Percentiles rank a stretch among this genome's conserved stretches.
Evolutionary conservation across 2,888 invertebrate species (phyloP).

Genomic region (Schizotus pectinicornis): DNA sequence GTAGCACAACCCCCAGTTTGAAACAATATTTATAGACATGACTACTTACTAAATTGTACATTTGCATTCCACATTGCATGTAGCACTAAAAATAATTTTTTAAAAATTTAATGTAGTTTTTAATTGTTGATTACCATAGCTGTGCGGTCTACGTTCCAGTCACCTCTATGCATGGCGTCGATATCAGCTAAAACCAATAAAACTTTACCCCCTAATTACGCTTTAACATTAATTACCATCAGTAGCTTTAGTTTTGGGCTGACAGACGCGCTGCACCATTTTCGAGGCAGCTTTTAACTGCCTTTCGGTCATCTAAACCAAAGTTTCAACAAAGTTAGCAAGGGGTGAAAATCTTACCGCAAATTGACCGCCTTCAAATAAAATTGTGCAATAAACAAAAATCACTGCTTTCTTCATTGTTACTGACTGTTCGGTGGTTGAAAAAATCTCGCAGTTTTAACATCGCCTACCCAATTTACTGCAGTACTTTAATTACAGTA

Average conservation of each 20-base stretch:
- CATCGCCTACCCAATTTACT: no score
- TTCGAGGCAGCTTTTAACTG: slow-evolving; percentile 67
- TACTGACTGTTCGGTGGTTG: no score
- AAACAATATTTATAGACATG: slow-evolving; percentile 6
- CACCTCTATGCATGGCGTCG: slow-evolving; percentile 35
- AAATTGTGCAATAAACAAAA: no score
- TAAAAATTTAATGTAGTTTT: not conserved
- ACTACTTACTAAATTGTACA: slow-evolving; percentile 59
- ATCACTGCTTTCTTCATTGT: no score
- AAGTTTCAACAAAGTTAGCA: no score
- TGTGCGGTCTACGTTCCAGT: slow-evolving; percentile 33
- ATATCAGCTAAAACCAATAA: slow-evolving; percentile 30
- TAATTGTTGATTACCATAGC: slow-evolving; percentile 17
- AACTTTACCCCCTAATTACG: not conserved
- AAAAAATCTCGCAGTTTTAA: no score
- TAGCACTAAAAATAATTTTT: slow-evolving; percentile 55
- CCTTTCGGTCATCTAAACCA: slow-evolving; percentile 50
- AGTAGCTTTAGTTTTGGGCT: slow-evolving; percentile 65
- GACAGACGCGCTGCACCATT: slow-evolving; percentile 67
- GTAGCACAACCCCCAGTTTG: not conserved
- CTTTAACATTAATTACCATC: slow-evolving; percentile 57
- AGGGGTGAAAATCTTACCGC: no score
- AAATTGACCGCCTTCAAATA: no score
- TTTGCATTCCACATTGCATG: slow-evolving; percentile 58
- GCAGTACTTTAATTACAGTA: no score